A percentile compares a stretch with the other conserved stretches of the same genome.
phyloP scores from a whole-genome alignment of 2,113 vertebrate genomes.

The Catharus minimus region DNA sequence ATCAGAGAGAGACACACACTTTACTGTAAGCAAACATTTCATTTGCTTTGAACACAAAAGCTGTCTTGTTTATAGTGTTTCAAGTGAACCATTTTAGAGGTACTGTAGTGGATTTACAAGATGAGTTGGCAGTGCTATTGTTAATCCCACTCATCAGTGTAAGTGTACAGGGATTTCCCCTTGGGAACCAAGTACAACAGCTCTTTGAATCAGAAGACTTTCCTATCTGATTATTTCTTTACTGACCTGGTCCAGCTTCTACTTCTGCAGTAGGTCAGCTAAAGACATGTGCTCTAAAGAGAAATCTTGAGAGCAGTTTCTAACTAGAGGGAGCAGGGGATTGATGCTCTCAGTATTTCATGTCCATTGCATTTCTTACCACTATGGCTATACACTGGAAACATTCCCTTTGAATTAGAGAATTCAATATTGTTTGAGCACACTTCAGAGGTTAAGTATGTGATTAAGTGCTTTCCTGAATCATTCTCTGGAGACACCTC shows the following conservation, averaged over 20 bases:
- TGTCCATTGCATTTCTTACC: neutral
- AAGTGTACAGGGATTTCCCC: neutral
- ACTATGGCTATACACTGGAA: neutral
- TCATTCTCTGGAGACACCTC: neutral
- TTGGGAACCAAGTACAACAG: neutral
- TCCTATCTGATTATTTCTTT: neutral
- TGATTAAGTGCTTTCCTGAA: conserved; percentile 1
- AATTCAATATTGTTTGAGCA: neutral
- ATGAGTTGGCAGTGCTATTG: neutral
- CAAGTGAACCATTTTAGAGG: neutral
- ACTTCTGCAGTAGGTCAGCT: neutral
- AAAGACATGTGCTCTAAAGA: neutral
- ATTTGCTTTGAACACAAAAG: neutral
- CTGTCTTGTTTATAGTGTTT: neutral
- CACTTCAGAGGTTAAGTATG: conserved; percentile 28
- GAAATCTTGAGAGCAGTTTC: neutral
- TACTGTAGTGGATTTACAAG: neutral
- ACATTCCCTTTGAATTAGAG: neutral
- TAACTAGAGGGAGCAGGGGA: neutral
- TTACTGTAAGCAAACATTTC: neutral
- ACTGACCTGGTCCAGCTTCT: neutral
- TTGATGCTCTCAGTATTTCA: rapidly evolving
- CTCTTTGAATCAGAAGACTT: neutral
- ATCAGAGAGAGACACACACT: neutral
- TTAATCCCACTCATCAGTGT: neutral